phyloP scores from a whole-genome alignment of 2,888 invertebrate genomes.

The Rhagophthalmus giganteus region DNA sequence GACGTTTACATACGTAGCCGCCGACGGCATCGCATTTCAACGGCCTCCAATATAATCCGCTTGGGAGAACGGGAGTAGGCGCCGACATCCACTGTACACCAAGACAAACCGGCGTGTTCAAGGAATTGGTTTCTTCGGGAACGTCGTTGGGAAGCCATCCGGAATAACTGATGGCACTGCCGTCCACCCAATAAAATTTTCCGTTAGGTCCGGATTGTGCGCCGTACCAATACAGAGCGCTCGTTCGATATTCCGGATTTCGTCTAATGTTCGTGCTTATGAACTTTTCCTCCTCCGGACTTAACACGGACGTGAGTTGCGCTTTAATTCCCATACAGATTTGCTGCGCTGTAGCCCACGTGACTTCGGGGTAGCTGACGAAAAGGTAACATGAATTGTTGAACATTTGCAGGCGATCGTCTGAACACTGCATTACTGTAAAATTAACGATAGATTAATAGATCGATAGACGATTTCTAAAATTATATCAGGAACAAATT shows the following conservation, averaged over 20 bases:
- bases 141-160: constrained; percentile 63
- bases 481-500: no score
- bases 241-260: constrained; percentile 72
- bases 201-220: constrained; percentile 57
- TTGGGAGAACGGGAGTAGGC: constrained; percentile 65
- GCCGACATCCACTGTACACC: constrained; percentile 70
- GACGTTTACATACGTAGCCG: constrained; percentile 64
- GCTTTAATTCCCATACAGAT: constrained; percentile 75
- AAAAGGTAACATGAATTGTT: constrained; percentile 75
- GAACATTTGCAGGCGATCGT: constrained; percentile 69
- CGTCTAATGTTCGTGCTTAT: constrained; percentile 69
- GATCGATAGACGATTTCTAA: no score
- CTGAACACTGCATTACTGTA: constrained; percentile 70
- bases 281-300: constrained; percentile 71
- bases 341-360: constrained; percentile 70
- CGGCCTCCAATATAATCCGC: constrained; percentile 72
- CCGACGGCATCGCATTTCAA: constrained; percentile 66
- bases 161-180: constrained; percentile 58
- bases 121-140: constrained; percentile 44
- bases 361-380: constrained; percentile 75
- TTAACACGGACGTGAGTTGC: constrained; percentile 69
- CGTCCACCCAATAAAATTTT: constrained; percentile 69
- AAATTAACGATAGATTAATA: no score
- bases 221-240: constrained; percentile 76
- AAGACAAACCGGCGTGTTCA: constrained; percentile 54